Evolutionary conservation across 2,113 vertebrate genomes (phyloP).

Genomic region (Bubo blakistoni): DNA sequence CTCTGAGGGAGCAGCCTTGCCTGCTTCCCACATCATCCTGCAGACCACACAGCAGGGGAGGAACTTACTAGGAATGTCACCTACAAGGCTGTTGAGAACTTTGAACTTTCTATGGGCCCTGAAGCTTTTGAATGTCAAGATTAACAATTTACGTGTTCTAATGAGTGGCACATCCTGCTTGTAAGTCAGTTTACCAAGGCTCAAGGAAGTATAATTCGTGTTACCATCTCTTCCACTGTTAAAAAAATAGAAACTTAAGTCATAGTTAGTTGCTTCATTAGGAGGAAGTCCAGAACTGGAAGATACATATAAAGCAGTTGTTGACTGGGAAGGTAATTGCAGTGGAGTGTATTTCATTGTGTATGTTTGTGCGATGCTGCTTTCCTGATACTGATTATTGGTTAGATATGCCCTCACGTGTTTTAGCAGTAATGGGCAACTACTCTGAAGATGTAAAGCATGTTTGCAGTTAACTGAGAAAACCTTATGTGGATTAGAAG

Average conservation of each 20-base stretch:
- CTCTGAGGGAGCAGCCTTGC: rapidly evolving
- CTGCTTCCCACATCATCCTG: rapidly evolving
- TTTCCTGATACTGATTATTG: background rate
- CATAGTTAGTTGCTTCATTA: background rate
- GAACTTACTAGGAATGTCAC: background rate
- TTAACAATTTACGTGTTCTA: background rate
- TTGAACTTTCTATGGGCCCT: background rate
- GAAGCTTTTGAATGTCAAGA: background rate
- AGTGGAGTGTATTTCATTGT: background rate
- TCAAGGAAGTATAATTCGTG: background rate
- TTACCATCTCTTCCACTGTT: background rate
- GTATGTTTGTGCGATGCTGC: background rate
- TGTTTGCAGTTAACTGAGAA: background rate
- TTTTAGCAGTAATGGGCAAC: background rate
- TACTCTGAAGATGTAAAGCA: background rate
- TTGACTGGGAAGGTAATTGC: background rate
- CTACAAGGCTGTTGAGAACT: background rate
- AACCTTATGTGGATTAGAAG: background rate
- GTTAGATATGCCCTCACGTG: background rate
- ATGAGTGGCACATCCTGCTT: background rate
- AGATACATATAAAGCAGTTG: background rate
- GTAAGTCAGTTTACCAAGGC: background rate
- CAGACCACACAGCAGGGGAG: background rate
- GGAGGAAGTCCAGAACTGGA: background rate
- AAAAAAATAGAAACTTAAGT: background rate